Conservation (phyloP, 2,797 vertebrate species). For the Choloepus didactylus region DNA sequence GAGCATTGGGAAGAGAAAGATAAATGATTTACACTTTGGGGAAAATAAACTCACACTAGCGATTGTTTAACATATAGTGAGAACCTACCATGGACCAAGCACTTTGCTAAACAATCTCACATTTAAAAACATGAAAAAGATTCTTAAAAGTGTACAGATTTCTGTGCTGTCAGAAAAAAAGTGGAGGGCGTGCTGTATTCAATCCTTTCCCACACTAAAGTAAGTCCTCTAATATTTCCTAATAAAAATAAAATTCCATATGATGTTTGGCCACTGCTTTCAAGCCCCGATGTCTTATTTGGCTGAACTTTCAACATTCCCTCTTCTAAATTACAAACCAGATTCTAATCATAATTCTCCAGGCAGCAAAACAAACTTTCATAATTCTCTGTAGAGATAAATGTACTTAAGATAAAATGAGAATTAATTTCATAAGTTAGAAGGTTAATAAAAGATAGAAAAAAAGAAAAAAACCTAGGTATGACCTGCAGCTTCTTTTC, state of each 20-base stretch:
- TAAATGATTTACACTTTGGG: not conserved
- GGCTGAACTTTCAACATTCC: slow-evolving; percentile 64
- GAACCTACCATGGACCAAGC: not conserved
- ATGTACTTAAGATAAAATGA: not conserved
- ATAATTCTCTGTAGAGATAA: slow-evolving; percentile 24
- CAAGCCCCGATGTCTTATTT: slow-evolving; percentile 56
- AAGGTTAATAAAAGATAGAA: not conserved
- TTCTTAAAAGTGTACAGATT: not conserved
- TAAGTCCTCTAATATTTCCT: slow-evolving; percentile 55
- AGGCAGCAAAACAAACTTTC: slow-evolving; percentile 63
- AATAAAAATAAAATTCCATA: slow-evolving; percentile 63
- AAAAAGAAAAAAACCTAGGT: not conserved
- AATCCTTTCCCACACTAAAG: not conserved
- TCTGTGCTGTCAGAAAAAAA: not conserved
- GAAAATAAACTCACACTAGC: slow-evolving; percentile 11
- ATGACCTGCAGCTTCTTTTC: not conserved
- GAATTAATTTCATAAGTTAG: slow-evolving; percentile 58
- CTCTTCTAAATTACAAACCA: slow-evolving; percentile 69
- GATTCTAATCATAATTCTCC: slow-evolving; percentile 65
- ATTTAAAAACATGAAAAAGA: slow-evolving; percentile 32
- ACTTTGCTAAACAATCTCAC: slow-evolving; percentile 42
- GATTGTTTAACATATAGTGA: not conserved
- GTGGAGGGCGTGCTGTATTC: not conserved
- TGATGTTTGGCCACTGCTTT: slow-evolving; percentile 29
- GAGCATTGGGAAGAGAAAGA: not conserved